These are phyloP conservation scores for Odocoileus hemionus DNA, from an alignment of 2,113 vertebrate genomes.

Conservation along the genomic window DNA sequence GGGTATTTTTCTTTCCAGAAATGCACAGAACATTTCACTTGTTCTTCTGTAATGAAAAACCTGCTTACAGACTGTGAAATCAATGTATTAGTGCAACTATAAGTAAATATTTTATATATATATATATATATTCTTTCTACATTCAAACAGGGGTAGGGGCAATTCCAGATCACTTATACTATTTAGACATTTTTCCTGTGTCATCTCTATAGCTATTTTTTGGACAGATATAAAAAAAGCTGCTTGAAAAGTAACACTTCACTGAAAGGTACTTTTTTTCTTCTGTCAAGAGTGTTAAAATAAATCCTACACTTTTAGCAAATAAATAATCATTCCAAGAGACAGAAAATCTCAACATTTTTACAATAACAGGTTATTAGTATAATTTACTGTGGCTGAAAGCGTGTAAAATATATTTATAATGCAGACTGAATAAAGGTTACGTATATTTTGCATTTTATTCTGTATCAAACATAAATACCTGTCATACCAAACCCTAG, in stretches of 20 bases:
- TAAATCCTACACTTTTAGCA: constrained; percentile 72
- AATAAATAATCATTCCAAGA: constrained; percentile 78
- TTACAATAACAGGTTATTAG: constrained; percentile 82
- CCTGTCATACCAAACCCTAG: constrained; percentile 74
- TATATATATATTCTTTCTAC: neutral
- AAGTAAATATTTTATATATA: neutral
- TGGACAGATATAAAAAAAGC: constrained; percentile 6
- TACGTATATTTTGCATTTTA: constrained; percentile 77
- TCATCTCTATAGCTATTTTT: neutral
- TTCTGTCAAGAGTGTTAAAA: constrained; percentile 75
- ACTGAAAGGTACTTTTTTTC: constrained; percentile 73
- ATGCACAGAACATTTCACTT: neutral
- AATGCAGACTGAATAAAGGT: constrained; percentile 74
- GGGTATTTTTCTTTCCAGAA: neutral
- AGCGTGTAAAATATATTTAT: constrained; percentile 72
- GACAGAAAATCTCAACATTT: constrained; percentile 80
- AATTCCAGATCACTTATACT: neutral
- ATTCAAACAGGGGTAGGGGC: neutral
- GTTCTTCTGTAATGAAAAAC: neutral
- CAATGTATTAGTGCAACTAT: neutral
- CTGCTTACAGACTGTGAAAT: neutral
- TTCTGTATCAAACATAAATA: constrained; percentile 77
- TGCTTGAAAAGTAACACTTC: constrained; percentile 71
- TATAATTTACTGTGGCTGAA: constrained; percentile 76
- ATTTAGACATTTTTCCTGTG: neutral